Conservation (phyloP, 2,888 invertebrate species). For the Epicampocera succincta region DNA sequence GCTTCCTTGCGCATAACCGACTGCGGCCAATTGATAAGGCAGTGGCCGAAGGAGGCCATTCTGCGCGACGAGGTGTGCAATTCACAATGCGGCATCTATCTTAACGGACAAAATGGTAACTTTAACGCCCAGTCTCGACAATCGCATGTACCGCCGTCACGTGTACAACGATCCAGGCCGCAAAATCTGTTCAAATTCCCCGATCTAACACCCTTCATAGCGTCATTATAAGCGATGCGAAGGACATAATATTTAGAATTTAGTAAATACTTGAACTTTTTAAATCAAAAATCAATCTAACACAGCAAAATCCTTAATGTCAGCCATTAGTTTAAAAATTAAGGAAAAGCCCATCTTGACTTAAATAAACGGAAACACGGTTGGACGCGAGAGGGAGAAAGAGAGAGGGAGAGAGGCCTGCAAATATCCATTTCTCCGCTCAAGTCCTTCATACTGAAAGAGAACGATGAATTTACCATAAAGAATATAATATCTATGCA, state of each 20-base stretch:
- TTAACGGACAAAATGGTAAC: constrained; percentile 81
- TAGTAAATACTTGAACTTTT: constrained; percentile 10
- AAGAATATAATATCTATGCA: neutral
- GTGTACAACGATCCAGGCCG: constrained; percentile 81
- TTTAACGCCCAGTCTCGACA: constrained; percentile 79
- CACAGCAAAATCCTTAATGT: constrained; percentile 66
- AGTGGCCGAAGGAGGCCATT: constrained; percentile 92
- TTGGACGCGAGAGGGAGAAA: no score
- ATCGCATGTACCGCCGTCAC: constrained; percentile 75
- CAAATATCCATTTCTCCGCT: constrained; percentile 19
- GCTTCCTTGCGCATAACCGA: constrained; percentile 93
- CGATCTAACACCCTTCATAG: constrained; percentile 85
- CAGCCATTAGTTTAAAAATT: constrained; percentile 67
- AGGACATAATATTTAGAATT: constrained; percentile 6
- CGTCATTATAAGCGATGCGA: constrained; percentile 73
- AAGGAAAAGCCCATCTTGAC: constrained; percentile 44
- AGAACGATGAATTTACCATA: constrained; percentile 12
- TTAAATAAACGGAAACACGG: constrained; percentile 4
- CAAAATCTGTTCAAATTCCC: constrained; percentile 87
- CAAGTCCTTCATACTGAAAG: constrained; percentile 28
- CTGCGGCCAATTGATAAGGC: constrained; percentile 90
- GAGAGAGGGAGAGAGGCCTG: constrained; percentile 22
- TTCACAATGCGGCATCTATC: constrained; percentile 91
- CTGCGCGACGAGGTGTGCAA: constrained; percentile 93
- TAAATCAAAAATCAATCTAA: constrained; percentile 18